Evolutionary conservation across 1,140 invertebrate genomes (phyloP).

Genomic region (Heterodera schachtii): DNA sequence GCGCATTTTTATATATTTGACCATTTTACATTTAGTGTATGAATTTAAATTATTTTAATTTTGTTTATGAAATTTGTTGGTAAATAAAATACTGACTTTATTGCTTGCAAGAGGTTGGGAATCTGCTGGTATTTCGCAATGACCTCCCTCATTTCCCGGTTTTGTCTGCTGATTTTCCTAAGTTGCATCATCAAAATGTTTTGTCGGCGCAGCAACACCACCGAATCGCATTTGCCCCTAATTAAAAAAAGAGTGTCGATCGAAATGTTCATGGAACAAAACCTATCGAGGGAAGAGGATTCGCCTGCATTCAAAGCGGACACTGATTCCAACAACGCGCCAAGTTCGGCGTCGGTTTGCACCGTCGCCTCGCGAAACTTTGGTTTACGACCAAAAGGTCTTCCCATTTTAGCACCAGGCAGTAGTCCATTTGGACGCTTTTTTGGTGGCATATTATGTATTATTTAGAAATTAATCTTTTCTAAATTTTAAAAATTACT

Average conservation of each 20-base stretch:
- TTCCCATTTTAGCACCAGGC: not conserved
- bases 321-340: not conserved
- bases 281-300: not conserved
- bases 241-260: not conserved
- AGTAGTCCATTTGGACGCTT: not conserved
- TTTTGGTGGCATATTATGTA: not conserved
- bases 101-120: not conserved
- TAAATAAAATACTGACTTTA: not conserved
- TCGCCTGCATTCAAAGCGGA: not conserved
- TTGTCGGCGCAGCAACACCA: not conserved
- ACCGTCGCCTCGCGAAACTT: not conserved
- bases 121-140: not conserved
- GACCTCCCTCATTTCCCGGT: not conserved
- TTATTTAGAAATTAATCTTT: not conserved
- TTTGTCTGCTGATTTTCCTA: not conserved
- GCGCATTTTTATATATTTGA: too few species aligned
- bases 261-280: not conserved
- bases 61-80: too few species aligned
- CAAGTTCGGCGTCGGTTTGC: conserved; percentile 1
- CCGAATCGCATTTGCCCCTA: not conserved
- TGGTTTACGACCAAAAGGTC: not conserved
- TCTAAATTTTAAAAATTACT: not conserved
- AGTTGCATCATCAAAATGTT: not conserved
- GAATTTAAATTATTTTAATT: too few species aligned
- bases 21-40: too few species aligned